Evolutionary conservation across 2,797 vertebrate species (phyloP), one percentile per base, ranked within the genome.

Genomic region (Myripristis murdjan): DNA sequence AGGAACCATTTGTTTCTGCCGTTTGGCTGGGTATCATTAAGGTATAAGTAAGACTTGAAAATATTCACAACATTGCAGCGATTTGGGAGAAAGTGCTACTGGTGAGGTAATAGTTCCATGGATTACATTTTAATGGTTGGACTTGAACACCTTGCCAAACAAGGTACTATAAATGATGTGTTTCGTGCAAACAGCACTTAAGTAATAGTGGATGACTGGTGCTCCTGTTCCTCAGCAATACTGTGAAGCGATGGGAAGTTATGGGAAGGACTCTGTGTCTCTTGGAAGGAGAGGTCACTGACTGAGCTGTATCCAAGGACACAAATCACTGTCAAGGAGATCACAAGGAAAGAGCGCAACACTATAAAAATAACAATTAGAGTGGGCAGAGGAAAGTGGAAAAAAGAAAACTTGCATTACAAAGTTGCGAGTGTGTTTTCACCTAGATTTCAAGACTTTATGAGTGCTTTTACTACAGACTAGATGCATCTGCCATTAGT

Each of bases 51-150:
- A 83, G 79, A 88, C 84, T 85, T 83, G 79, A 83, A 93, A 89
- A 85, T 82, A 85, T 88, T 91, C 82, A 81, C 86, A 86, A 84
- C 86, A 85, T 85, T 41, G 81, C 84, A 85, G 82, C 82, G 63
- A 84, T 88, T 85, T 81, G 68, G 79, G 79, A 63, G 75, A 73
- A 79, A 87, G 77, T 63, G 86, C 91, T 91, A 89, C 88, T 74
- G 70, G 46, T 92, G 92, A 94, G 81, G 91, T 92, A 92, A 93
- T 91, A 76, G 77, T 84, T 89, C 77, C 74, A 77, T 67, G 79
- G 86, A 91, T 87, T 91, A 84, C 73, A 72, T 81, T 90, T 87
- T 87, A 91, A 90, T 84, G 64, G 81, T 59, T 60, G 73, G 46
- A 86, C 82, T 79, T 73, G 67, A 82, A 59, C 64, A 22, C 2